Evolutionary conservation across 2,888 invertebrate genomes (phyloP).

Genomic region (Microctonus hyperodae): DNA sequence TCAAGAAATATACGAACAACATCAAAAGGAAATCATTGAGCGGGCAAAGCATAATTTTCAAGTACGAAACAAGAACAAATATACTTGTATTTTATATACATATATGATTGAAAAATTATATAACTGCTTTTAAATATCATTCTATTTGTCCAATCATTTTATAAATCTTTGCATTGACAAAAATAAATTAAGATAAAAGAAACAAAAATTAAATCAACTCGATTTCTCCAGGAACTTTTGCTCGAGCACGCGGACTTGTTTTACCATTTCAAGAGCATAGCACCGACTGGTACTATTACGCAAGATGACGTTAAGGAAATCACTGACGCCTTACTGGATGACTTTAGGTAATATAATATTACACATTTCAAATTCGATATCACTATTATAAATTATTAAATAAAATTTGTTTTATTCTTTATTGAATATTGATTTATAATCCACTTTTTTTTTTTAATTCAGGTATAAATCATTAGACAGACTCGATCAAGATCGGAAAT

Average conservation of each 20-base stretch:
- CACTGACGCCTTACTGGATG: conserved; percentile 88
- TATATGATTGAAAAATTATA: background rate
- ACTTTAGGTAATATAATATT: conserved; percentile 76
- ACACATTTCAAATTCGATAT: background rate
- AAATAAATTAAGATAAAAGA: background rate
- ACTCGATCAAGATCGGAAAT: conserved; percentile 91
- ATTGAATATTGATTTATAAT: conserved; percentile 5
- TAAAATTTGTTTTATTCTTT: background rate
- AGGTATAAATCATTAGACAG: conserved; percentile 94
- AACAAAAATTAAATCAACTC: conserved; percentile 12
- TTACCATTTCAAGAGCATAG: conserved; percentile 90
- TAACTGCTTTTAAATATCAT: background rate
- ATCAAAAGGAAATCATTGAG: conserved; percentile 89
- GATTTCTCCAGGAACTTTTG: conserved; percentile 74
- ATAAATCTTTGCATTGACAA: background rate
- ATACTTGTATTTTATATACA: conserved; percentile 7
- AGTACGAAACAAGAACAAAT: conserved; percentile 59
- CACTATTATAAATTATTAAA: conserved; percentile 3
- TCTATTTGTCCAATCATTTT: conserved; percentile 6
- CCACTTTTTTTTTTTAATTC: conserved; percentile 27
- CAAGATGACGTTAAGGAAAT: conserved; percentile 95
- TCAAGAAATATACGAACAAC: conserved; percentile 91
- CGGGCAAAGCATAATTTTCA: conserved; percentile 91
- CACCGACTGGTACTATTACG: conserved; percentile 88
- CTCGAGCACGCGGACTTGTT: conserved; percentile 93